Percentiles rank a stretch among this genome's conserved stretches.
Evolutionary conservation across 1,140 invertebrate genomes (phyloP).

Genomic region (Megathymus violae): DNA sequence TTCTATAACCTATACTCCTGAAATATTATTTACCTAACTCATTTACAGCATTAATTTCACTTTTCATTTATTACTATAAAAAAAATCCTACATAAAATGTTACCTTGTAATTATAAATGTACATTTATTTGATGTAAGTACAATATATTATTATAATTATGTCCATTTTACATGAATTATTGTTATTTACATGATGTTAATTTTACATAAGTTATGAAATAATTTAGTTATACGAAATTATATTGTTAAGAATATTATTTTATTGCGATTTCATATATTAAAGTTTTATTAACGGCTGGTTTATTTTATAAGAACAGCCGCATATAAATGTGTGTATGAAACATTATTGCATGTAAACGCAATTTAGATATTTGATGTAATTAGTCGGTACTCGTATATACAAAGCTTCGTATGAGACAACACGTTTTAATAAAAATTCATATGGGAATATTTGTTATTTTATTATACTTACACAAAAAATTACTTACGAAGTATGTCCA

Average conservation of each 20-base stretch:
- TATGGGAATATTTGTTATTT: constrained; percentile 57
- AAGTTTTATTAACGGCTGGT: constrained; percentile 13
- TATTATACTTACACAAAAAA: no score
- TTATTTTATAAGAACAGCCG: constrained; percentile 6
- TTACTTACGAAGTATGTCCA: no score
- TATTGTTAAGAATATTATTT: constrained; percentile 14
- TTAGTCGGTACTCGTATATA: constrained; percentile 72
- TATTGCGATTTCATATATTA: constrained; percentile 8
- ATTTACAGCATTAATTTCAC: no score
- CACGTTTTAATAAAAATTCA: constrained; percentile 79
- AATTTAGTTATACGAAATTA: constrained; percentile 15
- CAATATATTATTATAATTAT: constrained; percentile 2
- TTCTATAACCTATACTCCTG: no score
- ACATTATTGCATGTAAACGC: constrained; percentile 48
- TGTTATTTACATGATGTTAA: constrained; percentile 13
- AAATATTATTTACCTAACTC: no score
- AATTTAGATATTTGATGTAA: constrained; percentile 69
- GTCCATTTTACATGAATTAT: constrained; percentile 15
- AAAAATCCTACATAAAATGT: no score
- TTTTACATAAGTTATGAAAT: constrained; percentile 11
- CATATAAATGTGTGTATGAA: constrained; percentile 28
- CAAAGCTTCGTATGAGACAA: constrained; percentile 76
- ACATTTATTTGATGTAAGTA: neutral
- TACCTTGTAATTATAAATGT: neutral
- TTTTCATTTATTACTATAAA: no score